Base-by-base conservation (phyloP, 2,888 invertebrate species). In the Leptothorax acervorum region DNA sequence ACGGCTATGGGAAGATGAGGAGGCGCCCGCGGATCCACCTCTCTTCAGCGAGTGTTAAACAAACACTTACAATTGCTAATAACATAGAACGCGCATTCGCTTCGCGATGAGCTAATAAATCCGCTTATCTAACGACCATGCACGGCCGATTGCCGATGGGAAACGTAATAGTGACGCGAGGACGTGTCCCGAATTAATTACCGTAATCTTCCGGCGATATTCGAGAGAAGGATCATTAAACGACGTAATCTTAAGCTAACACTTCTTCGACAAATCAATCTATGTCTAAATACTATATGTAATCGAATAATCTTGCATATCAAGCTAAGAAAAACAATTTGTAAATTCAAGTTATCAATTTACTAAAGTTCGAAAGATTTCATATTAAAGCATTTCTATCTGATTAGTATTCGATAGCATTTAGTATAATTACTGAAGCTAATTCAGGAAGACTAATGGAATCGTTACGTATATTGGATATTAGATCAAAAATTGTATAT, bases 41-140 rank as follows among this genome's bases (percentile, higher is more conserved):
- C 85, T 81, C 88, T 68, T 73, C 78, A 84, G 74, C 84, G 91
- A 91, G 92, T 89, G 91, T 89, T 92, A 91, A 92, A 91, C 91
- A 92, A 92, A 92, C 90, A 91, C 89, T 92, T 88, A 87, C 84
- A 88, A 88, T 90, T 89, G 90, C 88, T 92, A 91, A 91, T 92
- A 90, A 91, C 85, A 87, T 81, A 78, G 87, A 83, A 85, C 87
- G 84, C 81, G 83, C 82, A 85, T 76, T 87, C 86, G 76, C 63
- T 75, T 82, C 85, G 85, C 86, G 83, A 86, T 85, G 84, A 85
- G 86, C 90, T 86, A 85, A 91, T 92, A 91, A 91, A 92, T 91
- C 86, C 76, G 76, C 45, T 81, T 81, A 81, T 81, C 79, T 81
- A 81, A 81, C 39, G 23, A 81, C 35, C 70, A 18, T 39, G 79